Base-by-base conservation (phyloP, 2,888 invertebrate species). In the Fissipunctia ypsillon region DNA sequence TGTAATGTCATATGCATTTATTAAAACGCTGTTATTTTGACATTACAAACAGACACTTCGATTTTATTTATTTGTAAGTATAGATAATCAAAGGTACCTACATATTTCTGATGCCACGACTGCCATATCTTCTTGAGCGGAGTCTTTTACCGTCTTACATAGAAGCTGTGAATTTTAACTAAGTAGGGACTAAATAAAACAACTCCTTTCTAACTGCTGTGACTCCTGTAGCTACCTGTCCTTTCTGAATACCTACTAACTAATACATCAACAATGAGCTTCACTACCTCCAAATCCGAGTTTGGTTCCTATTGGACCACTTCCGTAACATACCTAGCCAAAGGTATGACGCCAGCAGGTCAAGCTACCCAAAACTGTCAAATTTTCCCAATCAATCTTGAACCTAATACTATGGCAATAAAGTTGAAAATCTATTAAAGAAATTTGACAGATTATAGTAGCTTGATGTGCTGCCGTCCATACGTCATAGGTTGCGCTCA, bases 401-500 rank as follows among this genome's bases (percentile, higher is more conserved):
- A n/a, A n/a, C n/a, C n/a, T n/a, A n/a, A n/a, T n/a, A n/a, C n/a
- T n/a, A n/a, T n/a, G n/a, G n/a, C n/a, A n/a, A n/a, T n/a, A n/a
- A n/a, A n/a, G n/a, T n/a, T n/a, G n/a, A n/a, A n/a, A n/a, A n/a
- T n/a, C n/a, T n/a, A n/a, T n/a, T n/a, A n/a, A n/a, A n/a, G n/a
- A n/a, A n/a, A n/a, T n/a, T n/a, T n/a, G n/a, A n/a, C n/a, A n/a
- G n/a, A n/a, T n/a, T n/a, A n/a, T n/a, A n/a, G n/a, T n/a, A n/a
- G n/a, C n/a, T n/a, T n/a, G n/a, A n/a, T n/a, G n/a, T n/a, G n/a
- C n/a, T n/a, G n/a, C n/a, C n/a, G n/a, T n/a, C n/a, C n/a, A n/a
- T 9, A 38, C 38, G 38, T 38, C 82, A 56, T 76, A 77, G 82
- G 35, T 65, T 68, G 61, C 16, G 68, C 19, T 54, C 78, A 63